These are phyloP conservation scores for Neoniphon sammara DNA, from an alignment of 2,797 vertebrate species.

Conservation along the genomic window DNA sequence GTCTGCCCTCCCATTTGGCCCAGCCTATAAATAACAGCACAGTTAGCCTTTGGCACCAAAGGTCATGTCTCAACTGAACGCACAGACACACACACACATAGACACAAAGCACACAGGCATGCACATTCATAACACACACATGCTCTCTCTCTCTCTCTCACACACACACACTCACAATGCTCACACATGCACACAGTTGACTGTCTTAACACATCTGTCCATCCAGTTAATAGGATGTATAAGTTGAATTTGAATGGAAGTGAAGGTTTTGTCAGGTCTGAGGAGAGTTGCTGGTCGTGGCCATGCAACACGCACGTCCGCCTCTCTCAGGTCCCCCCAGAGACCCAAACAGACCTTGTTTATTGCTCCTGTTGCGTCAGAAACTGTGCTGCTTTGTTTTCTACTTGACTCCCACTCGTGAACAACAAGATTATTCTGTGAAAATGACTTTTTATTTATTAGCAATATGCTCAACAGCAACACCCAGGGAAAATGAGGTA, in stretches of 20 bases:
- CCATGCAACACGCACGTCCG: too few relatives aligned
- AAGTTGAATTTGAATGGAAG: slow-evolving; percentile 3
- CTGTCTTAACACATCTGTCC: slow-evolving; percentile 29
- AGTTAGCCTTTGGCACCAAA: slow-evolving; percentile 55
- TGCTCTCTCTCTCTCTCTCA: not conserved
- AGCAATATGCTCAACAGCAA: slow-evolving; percentile 28
- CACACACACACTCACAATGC: not conserved
- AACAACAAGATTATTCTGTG: slow-evolving; percentile 3
- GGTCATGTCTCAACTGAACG: slow-evolving; percentile 48
- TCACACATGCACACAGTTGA: slow-evolving; percentile 6
- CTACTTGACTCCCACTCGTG: slow-evolving; percentile 28
- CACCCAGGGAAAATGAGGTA: slow-evolving; percentile 15
- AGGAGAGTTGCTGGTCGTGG: not conserved
- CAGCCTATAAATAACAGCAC: slow-evolving; percentile 67
- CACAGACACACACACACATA: slow-evolving; percentile 27
- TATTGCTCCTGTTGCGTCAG: slow-evolving; percentile 27
- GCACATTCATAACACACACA: slow-evolving; percentile 5
- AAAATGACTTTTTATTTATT: slow-evolving; percentile 28
- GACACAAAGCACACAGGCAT: slow-evolving; percentile 3
- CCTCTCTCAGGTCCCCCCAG: not conserved
- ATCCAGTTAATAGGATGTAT: slow-evolving; percentile 12
- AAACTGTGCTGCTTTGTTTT: slow-evolving; percentile 25
- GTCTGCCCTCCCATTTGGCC: slow-evolving; percentile 51
- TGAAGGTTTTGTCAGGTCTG: not conserved
- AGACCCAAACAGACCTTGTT: not conserved